phyloP scores from a whole-genome alignment of 2,113 vertebrate species.

The Podarcis muralis region DNA sequence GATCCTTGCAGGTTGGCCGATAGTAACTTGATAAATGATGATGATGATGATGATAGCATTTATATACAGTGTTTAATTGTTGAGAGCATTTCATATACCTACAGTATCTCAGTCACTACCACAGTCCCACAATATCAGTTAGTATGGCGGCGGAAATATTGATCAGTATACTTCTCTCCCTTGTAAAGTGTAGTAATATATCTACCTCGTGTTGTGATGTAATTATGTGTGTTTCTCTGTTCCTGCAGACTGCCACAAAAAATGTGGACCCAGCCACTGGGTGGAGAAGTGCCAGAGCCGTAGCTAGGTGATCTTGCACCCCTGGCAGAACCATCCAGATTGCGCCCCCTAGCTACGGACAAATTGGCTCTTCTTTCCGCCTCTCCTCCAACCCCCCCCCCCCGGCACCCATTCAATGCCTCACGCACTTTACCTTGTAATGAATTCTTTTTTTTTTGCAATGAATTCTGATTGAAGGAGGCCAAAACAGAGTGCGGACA shows the following conservation, averaged over 20 bases:
- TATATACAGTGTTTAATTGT: background rate
- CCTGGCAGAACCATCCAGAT: too few species aligned
- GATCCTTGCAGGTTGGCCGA: background rate
- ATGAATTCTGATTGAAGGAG: too few species aligned
- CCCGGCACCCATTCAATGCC: too few species aligned
- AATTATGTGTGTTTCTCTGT: background rate
- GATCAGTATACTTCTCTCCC: background rate
- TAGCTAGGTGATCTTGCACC: too few species aligned
- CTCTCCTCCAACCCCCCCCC: too few species aligned
- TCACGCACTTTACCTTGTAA: too few species aligned
- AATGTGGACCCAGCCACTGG: background rate
- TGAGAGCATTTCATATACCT: background rate
- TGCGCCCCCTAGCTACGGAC: too few species aligned
- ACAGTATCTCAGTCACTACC: background rate
- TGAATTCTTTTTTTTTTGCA: too few species aligned
- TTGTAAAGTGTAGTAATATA: too few species aligned
- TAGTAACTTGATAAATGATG: background rate
- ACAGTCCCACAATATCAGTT: background rate
- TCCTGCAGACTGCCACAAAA: background rate
- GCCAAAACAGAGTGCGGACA: too few species aligned
- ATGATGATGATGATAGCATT: background rate
- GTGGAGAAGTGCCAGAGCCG: background rate
- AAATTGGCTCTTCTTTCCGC: too few species aligned
- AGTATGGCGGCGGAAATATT: background rate
- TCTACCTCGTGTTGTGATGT: background rate